Percentiles rank a stretch among this genome's conserved stretches.
Evolutionary conservation across 2,888 invertebrate genomes (phyloP).

Genomic region (Acronicta aceris): DNA sequence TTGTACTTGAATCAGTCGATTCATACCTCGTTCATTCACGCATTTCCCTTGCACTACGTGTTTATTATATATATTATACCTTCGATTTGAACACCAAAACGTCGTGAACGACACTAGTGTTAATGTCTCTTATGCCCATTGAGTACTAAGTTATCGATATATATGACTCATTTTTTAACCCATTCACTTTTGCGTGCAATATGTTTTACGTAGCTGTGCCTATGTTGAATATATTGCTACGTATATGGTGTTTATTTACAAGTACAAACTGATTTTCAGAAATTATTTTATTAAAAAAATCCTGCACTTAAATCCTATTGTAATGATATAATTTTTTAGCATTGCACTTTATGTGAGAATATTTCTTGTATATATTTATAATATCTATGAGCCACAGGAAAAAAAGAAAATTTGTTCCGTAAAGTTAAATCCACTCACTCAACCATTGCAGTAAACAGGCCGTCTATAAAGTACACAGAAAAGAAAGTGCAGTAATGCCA

Average conservation of each 20-base stretch:
- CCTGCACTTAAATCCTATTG: no score
- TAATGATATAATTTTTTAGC: no score
- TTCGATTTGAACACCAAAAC: background rate
- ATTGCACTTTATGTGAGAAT: no score
- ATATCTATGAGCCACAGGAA: no score
- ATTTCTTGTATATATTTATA: no score
- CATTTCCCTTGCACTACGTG: conserved; percentile 34
- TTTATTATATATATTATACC: background rate
- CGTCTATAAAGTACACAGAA: conserved; percentile 23
- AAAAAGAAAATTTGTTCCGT: no score
- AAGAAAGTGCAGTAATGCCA: conserved; percentile 36
- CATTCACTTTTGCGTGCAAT: conserved; percentile 53
- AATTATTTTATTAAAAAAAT: background rate
- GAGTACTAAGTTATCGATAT: conserved; percentile 5
- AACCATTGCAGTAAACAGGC: no score
- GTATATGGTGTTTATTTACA: background rate
- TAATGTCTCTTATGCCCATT: background rate
- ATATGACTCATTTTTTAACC: conserved; percentile 44
- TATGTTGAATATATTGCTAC: conserved; percentile 6
- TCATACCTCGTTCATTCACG: conserved; percentile 37
- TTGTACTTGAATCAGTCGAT: conserved; percentile 44
- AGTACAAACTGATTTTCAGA: background rate
- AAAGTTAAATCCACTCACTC: no score
- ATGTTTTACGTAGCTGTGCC: conserved; percentile 7
- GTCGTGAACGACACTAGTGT: background rate